Conservation (phyloP, 2,888 invertebrate species). For the Trachelus troglodyta region DNA sequence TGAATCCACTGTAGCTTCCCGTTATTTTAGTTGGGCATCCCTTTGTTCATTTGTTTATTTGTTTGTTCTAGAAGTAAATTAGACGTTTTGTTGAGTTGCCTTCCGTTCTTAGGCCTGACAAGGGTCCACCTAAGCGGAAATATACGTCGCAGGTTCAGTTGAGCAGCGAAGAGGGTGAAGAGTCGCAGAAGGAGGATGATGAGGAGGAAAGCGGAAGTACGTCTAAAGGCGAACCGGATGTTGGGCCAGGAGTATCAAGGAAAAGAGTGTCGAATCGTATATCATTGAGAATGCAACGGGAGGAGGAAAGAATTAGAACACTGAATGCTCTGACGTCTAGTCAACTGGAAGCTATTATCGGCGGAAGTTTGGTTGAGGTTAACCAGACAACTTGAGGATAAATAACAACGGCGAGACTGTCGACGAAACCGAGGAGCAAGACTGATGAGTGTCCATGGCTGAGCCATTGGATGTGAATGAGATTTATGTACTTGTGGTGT, state of each 20-base stretch:
- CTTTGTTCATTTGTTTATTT: slow-evolving; percentile 2
- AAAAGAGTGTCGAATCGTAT: slow-evolving; percentile 36
- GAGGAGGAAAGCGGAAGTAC: slow-evolving; percentile 25
- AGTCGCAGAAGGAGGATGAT: slow-evolving; percentile 50
- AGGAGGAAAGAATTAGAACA: slow-evolving; percentile 31
- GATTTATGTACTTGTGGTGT: not conserved
- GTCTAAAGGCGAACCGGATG: slow-evolving; percentile 9
- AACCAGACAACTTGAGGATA: not conserved
- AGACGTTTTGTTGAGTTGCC: slow-evolving; percentile 5
- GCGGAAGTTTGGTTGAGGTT: slow-evolving; percentile 25
- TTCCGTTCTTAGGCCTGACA: slow-evolving; percentile 11
- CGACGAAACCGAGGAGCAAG: not conserved
- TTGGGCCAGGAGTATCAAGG: slow-evolving; percentile 25
- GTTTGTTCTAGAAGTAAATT: slow-evolving; percentile 4
- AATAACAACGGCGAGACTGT: not conserved
- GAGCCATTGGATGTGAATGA: not conserved
- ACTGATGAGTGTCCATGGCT: not conserved
- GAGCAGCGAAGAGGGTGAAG: slow-evolving; percentile 59
- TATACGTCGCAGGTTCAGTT: slow-evolving; percentile 51
- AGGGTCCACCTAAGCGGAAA: slow-evolving; percentile 30
- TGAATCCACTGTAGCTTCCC: not conserved
- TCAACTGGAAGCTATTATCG: slow-evolving; percentile 54
- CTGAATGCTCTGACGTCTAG: slow-evolving; percentile 45
- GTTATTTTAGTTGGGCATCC: not conserved
- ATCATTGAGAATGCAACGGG: slow-evolving; percentile 31